These are phyloP conservation scores for Scaptodrosophila lebanonensis DNA, from an alignment of 1,140 invertebrate genomes.

Conservation along the genomic window DNA sequence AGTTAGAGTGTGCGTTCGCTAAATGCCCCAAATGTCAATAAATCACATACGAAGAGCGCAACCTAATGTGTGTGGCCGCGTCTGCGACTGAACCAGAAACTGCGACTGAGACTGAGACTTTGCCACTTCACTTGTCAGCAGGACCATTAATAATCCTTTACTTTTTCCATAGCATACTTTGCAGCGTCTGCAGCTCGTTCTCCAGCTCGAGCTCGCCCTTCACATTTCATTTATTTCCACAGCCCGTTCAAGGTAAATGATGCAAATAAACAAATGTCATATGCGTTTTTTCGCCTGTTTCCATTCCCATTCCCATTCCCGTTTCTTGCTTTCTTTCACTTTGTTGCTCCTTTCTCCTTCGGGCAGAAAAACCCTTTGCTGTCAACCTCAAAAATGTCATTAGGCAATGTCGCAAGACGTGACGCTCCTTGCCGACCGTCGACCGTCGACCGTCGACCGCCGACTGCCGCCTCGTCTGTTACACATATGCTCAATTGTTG, in stretches of 20 bases:
- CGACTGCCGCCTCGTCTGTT: conserved; percentile 24
- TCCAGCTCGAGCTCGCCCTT: no score
- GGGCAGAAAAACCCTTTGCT: conserved; percentile 27
- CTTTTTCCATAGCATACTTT: conserved; percentile 54
- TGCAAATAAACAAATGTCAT: conserved; percentile 76
- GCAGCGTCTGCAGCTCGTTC: conserved; percentile 19
- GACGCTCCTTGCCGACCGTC: conserved; percentile 41
- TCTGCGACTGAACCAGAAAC: no score
- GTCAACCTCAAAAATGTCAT: conserved; percentile 75
- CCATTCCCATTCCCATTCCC: no score
- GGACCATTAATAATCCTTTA: conserved; percentile 73
- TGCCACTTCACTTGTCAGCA: conserved; percentile 71
- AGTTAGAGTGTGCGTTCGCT: conserved; percentile 19
- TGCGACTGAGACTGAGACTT: conserved; percentile 31
- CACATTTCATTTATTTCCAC: neutral
- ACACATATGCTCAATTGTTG: conserved; percentile 68
- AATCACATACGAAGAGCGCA: conserved; percentile 50
- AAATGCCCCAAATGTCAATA: conserved; percentile 70
- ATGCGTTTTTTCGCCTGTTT: conserved; percentile 63
- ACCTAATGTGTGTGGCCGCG: no score
- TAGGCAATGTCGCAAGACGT: conserved; percentile 52
- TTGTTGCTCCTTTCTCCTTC: neutral
- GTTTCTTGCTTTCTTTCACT: conserved; percentile 3
- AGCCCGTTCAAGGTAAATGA: conserved; percentile 60
- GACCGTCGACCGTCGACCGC: no score